These are phyloP conservation scores for Cyclophora albipunctata DNA, from an alignment of 2,888 invertebrate species.

Conservation along the genomic window DNA sequence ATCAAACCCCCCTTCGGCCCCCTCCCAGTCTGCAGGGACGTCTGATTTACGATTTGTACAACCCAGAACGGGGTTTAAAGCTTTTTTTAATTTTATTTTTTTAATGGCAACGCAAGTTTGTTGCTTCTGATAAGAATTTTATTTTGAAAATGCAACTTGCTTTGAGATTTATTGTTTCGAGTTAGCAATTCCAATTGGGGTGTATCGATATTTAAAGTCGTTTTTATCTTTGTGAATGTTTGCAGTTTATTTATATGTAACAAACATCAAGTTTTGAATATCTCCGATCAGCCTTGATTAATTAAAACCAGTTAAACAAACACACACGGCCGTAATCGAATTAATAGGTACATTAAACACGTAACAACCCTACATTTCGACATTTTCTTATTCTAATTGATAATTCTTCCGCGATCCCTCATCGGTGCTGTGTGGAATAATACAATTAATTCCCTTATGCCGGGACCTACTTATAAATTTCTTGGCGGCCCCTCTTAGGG, in stretches of 20 bases:
- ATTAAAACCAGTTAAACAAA: no score
- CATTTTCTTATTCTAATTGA: constrained; percentile 66
- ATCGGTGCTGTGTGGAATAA: constrained; percentile 57
- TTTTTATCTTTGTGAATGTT: no score
- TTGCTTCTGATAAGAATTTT: constrained; percentile 11
- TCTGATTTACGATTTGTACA: constrained; percentile 61
- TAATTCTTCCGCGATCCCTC: constrained; percentile 71
- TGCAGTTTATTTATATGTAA: no score
- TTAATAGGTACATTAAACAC: constrained; percentile 1
- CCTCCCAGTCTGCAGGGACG: constrained; percentile 51
- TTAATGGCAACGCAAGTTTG: constrained; percentile 31
- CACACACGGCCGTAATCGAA: neutral
- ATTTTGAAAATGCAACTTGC: constrained; percentile 8
- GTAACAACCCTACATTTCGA: constrained; percentile 7
- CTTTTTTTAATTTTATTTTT: constrained; percentile 38
- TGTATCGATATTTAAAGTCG: neutral
- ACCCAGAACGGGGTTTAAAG: constrained; percentile 37
- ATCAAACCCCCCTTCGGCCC: constrained; percentile 53
- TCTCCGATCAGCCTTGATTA: no score
- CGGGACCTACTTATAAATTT: constrained; percentile 60
- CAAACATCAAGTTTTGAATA: no score
- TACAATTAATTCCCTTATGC: constrained; percentile 73
- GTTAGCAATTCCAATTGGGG: constrained; percentile 10
- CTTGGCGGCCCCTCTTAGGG: constrained; percentile 47
- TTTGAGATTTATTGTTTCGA: constrained; percentile 6